Percentiles rank a stretch among this genome's conserved stretches.
phyloP scores from a whole-genome alignment of 2,113 vertebrate genomes.

The Tauraco erythrolophus region DNA sequence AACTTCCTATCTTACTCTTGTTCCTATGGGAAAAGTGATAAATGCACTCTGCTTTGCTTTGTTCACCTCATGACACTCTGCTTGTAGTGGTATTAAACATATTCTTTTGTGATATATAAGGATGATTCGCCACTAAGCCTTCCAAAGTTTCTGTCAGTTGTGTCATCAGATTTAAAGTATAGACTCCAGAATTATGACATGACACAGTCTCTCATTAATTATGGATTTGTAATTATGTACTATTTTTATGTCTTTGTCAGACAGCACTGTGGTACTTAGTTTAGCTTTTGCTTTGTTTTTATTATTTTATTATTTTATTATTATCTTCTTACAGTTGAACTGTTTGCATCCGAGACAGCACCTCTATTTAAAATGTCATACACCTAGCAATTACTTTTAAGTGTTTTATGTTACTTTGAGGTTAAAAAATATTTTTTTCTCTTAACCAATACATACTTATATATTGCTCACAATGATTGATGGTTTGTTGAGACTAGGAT shows the following conservation, averaged over 20 bases:
- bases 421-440: background rate
- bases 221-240: background rate
- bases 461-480: conserved; percentile 45
- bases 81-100: background rate
- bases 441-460: conserved; percentile 42
- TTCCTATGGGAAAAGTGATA: background rate
- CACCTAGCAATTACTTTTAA: conserved; percentile 17
- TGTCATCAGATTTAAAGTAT: background rate
- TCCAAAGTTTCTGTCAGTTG: background rate
- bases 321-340: background rate
- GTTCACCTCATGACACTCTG: background rate
- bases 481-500: background rate
- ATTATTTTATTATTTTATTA: background rate
- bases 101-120: background rate
- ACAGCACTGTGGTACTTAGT: background rate
- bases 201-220: background rate
- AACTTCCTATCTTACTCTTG: background rate
- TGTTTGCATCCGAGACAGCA: background rate
- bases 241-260: background rate
- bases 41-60: background rate
- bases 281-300: background rate
- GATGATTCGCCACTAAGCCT: background rate
- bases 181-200: background rate
- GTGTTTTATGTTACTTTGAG: background rate
- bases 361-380: conserved; percentile 40